Evolutionary conservation across 2,113 vertebrate genomes (phyloP).

Genomic region (Corythaeola cristata): DNA sequence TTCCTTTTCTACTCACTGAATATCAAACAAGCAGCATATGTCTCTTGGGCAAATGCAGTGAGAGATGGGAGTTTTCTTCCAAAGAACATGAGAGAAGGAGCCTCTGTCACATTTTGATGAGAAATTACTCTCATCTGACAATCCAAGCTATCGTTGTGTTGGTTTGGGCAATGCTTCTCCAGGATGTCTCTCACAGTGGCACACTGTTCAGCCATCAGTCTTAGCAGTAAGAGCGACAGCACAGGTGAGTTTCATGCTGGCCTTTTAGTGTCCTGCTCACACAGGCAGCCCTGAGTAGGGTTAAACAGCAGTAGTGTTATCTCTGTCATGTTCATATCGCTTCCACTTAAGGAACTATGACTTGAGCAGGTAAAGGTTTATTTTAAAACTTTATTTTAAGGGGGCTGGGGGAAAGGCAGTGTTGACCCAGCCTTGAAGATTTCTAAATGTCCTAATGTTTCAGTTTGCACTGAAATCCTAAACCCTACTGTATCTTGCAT

Average conservation of each 20-base stretch:
- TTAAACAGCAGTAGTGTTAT: neutral
- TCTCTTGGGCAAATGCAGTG: neutral
- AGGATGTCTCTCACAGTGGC: neutral
- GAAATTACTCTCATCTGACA: neutral
- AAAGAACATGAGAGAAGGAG: neutral
- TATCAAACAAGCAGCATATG: neutral
- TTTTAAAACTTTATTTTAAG: neutral
- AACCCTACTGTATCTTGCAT: neutral
- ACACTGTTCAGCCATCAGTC: neutral
- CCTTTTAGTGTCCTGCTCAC: neutral
- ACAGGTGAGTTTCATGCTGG: neutral
- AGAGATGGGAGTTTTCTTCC: neutral
- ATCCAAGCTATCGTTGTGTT: neutral
- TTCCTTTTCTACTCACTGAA: neutral
- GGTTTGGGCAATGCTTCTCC: neutral
- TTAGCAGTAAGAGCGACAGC: neutral
- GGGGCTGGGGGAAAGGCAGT: fast-evolving
- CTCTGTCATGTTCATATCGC: neutral
- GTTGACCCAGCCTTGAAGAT: neutral
- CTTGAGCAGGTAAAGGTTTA: neutral
- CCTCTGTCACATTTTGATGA: neutral
- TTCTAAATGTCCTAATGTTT: neutral
- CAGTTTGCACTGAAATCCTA: neutral
- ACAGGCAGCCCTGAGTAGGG: neutral
- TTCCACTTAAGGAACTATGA: neutral